Percentiles rank a stretch among this genome's conserved stretches.
Conservation (phyloP, 1,140 invertebrate species). For the Cydia splendana region DNA sequence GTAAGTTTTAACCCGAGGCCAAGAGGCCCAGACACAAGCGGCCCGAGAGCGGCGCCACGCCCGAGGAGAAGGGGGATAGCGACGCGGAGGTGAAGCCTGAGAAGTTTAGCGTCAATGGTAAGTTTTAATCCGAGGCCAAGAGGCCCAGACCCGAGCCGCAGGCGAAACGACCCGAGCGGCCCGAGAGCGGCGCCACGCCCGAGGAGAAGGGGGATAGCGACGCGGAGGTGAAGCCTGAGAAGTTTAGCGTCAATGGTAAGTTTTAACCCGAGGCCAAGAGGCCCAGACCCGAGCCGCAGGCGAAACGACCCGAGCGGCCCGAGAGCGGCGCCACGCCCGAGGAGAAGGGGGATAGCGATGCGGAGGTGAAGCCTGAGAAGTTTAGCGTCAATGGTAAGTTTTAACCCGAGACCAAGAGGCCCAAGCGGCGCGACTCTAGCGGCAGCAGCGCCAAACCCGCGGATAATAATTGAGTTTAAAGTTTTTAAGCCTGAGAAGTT, state of each 20-base stretch:
- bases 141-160: conserved; percentile 39
- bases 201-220: conserved; percentile 39
- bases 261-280: background rate
- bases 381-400: conserved; percentile 53
- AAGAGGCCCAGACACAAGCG: conserved; percentile 35
- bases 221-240: conserved; percentile 42
- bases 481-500: no score
- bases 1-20: background rate
- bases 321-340: conserved; percentile 35
- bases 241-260: conserved; percentile 55
- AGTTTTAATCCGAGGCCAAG: background rate
- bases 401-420: background rate
- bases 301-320: conserved; percentile 37
- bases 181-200: conserved; percentile 28
- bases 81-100: conserved; percentile 38
- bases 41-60: conserved; percentile 24
- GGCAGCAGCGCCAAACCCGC: conserved; percentile 35
- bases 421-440: conserved; percentile 26
- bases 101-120: conserved; percentile 58
- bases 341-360: conserved; percentile 36
- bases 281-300: conserved; percentile 39
- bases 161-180: conserved; percentile 29
- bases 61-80: conserved; percentile 39
- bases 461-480: no score
- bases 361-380: conserved; percentile 44